Evolutionary conservation across 2,797 vertebrate genomes (phyloP), one percentile per base, ranked within the genome.

Genomic region (Pelobates cultripes): DNA sequence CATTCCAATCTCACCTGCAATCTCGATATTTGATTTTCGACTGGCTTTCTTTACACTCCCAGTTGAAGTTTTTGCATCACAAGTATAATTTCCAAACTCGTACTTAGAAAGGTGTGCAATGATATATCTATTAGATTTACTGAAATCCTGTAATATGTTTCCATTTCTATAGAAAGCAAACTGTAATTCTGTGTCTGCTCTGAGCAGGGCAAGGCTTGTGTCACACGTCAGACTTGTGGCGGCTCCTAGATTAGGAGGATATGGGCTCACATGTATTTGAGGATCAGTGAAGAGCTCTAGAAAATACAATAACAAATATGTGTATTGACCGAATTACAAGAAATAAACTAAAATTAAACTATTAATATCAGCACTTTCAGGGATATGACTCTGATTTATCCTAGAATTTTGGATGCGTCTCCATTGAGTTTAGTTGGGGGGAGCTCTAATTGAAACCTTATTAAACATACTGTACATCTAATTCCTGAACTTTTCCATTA

Each of bases 161-260:
- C 78, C 78, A 67, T 80, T 69, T 68, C 9, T 45, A 10, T 80
- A 80, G 64, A 80, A 80, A 8, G 78, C 71, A 69, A 68, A 80
- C 4, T 69, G 41, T 41, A 80, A 43, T 45, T 80, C 71, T 17
- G 63, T 75, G n/a, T n/a, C n/a, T 12, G 64, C 71, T 67, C 64
- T 44, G n/a, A 67, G 51, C 17, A 70, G 78, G 51, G 72, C 60
- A 45, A 80, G 78, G 55, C 3, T 15, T 1, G 78, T 75, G n/a
- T 40, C 63, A 74, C 78, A 80, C 12, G 64, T 74, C 42, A 80
- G 4, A 3, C 63, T 80, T 71, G 68, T 45, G 64, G 44, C 45
- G n/a, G 55, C 43, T 28, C 71, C 72, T 63, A 67, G 12, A 0
- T 41, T 55, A 43, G 73, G 51, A 3, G 47, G 70, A 67, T 68